Evolutionary conservation across 2,888 invertebrate genomes (phyloP), one percentile per base, ranked within the genome.

Genomic region (Cryptocephalus primarius): DNA sequence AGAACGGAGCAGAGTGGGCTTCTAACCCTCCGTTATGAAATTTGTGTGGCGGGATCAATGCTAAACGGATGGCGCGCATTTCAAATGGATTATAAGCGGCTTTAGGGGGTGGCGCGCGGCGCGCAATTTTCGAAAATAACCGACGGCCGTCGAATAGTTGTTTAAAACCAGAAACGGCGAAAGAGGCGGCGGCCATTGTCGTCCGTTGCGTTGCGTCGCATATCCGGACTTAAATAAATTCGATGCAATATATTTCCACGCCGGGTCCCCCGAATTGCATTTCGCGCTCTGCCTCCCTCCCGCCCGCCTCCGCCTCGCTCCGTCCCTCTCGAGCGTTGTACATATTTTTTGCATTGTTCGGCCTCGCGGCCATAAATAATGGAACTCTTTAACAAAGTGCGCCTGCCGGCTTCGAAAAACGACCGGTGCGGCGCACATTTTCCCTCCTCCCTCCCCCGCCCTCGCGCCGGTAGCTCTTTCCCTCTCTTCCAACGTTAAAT

Each of bases 331-430:
- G 64, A 61, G 64, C 63, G 61, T 56, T 60, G 64, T 65, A 65
- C 65, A 66, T 67, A 67, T 66, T 67, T 66, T 67, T 66, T 65
- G 62, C 62, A 64, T 64, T 64, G 63, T 66, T 63, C 62, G 51
- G 58, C 55, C 53, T 62, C 59, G 54, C 57, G 63, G 65, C 65
- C 61, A 67, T 66, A 66, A 68, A 68, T 69, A 69, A 69, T 68
- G 65, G 64, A 66, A 62, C 66, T 66, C 67, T 66, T 67, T 65
- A 65, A 66, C 65, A 65, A 65, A 65, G 63, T 65, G 63, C 65
- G 63, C 60, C 59, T 58, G 56, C 58, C 57, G 56, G 53, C 55
- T 56, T 51, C 52, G 52, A 58, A 58, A 58, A 52, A 54, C 55
- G 48, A 52, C 48, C 22, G 22, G 22, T 6, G 22, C 6, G 22